Percentiles rank a stretch among this genome's conserved stretches.
phyloP scores from a whole-genome alignment of 2,888 invertebrate genomes.

The Caenorhabditis doughertyi region DNA sequence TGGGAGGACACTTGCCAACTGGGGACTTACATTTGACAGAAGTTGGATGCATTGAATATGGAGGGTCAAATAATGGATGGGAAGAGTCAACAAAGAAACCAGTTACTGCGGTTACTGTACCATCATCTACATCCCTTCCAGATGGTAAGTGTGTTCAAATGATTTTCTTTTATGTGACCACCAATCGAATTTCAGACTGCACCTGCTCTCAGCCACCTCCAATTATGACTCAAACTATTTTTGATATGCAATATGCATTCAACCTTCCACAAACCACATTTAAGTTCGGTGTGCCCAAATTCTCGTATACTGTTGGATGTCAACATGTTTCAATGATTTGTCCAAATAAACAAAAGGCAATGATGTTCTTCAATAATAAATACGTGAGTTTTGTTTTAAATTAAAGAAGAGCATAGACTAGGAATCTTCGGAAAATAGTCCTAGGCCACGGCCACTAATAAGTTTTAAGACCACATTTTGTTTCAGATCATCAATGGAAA shows the following conservation, averaged over 20 bases:
- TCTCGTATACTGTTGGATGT: conserved; percentile 31
- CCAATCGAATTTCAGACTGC: conserved; percentile 41
- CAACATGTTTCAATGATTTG: conserved; percentile 44
- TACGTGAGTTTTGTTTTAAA: conserved; percentile 12
- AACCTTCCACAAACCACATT: conserved; percentile 36
- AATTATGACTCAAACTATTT: conserved; percentile 29
- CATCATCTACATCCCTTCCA: neutral
- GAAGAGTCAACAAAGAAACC: neutral
- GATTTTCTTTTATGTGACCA: too few relatives aligned
- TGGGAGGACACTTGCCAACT: conserved; percentile 15
- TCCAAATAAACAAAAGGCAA: conserved; percentile 3
- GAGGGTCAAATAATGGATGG: neutral
- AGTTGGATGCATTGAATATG: conserved; percentile 42
- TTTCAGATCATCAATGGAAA: conserved; percentile 39
- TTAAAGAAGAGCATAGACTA: too few relatives aligned
- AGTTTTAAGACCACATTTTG: too few relatives aligned
- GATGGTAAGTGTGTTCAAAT: too few relatives aligned
- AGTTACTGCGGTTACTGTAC: neutral
- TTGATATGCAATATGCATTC: conserved; percentile 25
- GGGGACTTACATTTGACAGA: conserved; percentile 45
- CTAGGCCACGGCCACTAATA: too few relatives aligned
- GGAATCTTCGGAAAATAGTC: too few relatives aligned
- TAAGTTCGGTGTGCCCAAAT: conserved; percentile 22
- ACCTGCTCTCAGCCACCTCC: conserved; percentile 28
- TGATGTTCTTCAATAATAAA: conserved; percentile 47